phyloP scores from a whole-genome alignment of 1,140 invertebrate genomes.

The Heliconius hermathena region DNA sequence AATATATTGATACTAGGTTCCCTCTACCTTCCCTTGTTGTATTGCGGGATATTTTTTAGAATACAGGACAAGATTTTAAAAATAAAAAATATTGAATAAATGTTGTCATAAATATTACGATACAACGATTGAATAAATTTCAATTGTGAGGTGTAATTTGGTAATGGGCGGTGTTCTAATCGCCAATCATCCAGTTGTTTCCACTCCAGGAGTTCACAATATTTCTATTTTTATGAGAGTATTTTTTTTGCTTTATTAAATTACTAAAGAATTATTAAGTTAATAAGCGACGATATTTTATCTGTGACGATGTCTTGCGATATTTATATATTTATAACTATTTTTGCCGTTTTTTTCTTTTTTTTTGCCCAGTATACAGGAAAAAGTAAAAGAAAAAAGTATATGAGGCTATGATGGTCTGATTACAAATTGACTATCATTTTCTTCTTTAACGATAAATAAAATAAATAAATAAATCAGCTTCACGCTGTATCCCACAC shows the following conservation, averaged over 20 bases:
- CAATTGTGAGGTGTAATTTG: conserved; percentile 29
- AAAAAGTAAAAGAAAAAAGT: too few species aligned
- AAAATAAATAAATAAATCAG: too few species aligned
- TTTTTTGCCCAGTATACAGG: too few species aligned
- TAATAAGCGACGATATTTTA: conserved; percentile 19
- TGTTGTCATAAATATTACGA: background rate
- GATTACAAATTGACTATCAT: too few species aligned
- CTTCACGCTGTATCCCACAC: too few species aligned
- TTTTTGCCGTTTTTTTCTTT: background rate
- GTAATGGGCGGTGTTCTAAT: conserved; percentile 30
- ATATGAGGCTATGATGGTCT: too few species aligned
- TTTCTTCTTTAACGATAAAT: too few species aligned
- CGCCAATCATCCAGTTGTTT: conserved; percentile 36
- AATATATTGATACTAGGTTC: too few species aligned
- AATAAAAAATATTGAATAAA: background rate
- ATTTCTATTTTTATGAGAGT: conserved; percentile 30
- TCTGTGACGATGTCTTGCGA: too few species aligned
- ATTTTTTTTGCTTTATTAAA: conserved; percentile 15
- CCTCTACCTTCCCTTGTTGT: too few species aligned
- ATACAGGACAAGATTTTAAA: background rate
- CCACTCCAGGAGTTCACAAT: conserved; percentile 25
- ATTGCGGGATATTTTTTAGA: too few species aligned
- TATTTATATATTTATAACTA: too few species aligned
- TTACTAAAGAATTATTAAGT: background rate
- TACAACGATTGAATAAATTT: conserved; percentile 12